Evolutionary conservation across 1,140 invertebrate species (phyloP).

Genomic region (Chionoecetes opilio): DNA sequence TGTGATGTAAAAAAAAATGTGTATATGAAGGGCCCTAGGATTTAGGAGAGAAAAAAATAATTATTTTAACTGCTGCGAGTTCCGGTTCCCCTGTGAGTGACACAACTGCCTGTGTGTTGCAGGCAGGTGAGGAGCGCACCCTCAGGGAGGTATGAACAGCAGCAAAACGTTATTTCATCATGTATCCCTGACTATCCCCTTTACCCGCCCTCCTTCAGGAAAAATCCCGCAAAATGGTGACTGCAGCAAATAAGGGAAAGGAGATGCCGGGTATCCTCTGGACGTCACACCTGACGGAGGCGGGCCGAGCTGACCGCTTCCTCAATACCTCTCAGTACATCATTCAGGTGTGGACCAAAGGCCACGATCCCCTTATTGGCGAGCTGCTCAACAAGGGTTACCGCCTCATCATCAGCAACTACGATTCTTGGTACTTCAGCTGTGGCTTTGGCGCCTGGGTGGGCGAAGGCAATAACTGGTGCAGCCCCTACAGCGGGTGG

Average conservation of each 20-base stretch:
- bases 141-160: too few species aligned
- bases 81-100: too few species aligned
- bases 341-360: slow-evolving; percentile 85
- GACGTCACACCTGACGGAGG: slow-evolving; percentile 91
- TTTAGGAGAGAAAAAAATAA: too few species aligned
- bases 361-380: slow-evolving; percentile 86
- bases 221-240: slow-evolving; percentile 87
- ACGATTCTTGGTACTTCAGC: slow-evolving; percentile 92
- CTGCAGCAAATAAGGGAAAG: slow-evolving; percentile 84
- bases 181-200: too few species aligned
- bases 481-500: slow-evolving; percentile 95
- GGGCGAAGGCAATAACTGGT: too few species aligned
- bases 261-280: slow-evolving; percentile 86
- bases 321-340: slow-evolving; percentile 90
- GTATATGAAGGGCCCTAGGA: too few species aligned
- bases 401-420: slow-evolving; percentile 91
- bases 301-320: slow-evolving; percentile 87
- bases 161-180: too few species aligned
- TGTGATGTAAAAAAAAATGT: too few species aligned
- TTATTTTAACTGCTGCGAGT: too few species aligned
- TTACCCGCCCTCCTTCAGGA: slow-evolving; percentile 80
- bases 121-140: too few species aligned
- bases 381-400: slow-evolving; percentile 89
- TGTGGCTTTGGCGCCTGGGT: slow-evolving; percentile 93
- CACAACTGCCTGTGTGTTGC: too few species aligned